These are phyloP conservation scores for Oscheius sp. DNA, from an alignment of 2,888 invertebrate species.

Conservation along the genomic window DNA sequence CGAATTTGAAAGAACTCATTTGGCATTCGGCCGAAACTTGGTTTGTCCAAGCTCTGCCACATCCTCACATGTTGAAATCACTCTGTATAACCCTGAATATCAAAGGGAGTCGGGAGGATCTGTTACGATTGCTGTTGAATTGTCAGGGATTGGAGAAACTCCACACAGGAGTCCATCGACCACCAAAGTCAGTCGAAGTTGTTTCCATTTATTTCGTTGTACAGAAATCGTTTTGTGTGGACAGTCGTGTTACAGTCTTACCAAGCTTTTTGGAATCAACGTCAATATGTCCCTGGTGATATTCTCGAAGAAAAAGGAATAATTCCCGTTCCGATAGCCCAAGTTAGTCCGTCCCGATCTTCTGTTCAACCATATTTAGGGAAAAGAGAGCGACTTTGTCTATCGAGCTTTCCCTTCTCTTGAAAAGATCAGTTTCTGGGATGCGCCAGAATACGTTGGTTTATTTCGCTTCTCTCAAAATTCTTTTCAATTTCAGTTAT, in stretches of 20 bases:
- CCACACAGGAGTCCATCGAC: conserved; percentile 41
- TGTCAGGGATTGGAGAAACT: conserved; percentile 41
- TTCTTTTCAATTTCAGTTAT: conserved; percentile 29
- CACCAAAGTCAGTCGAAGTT: conserved; percentile 31
- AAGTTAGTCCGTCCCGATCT: too few species aligned
- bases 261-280: conserved; percentile 47
- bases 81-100: conserved; percentile 37
- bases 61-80: conserved; percentile 33
- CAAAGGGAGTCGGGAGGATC: conserved; percentile 17
- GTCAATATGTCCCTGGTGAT: conserved; percentile 16
- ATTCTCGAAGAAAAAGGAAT: conserved; percentile 18
- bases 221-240: conserved; percentile 47
- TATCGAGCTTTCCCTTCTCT: conserved; percentile 33
- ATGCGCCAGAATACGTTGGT: conserved; percentile 43
- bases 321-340: not conserved
- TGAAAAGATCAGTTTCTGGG: conserved; percentile 48
- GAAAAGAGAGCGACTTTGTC: conserved; percentile 6
- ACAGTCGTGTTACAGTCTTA: conserved; percentile 43
- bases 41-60: conserved; percentile 37
- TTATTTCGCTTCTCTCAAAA: not conserved
- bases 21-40: conserved; percentile 45
- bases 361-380: not conserved
- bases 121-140: conserved; percentile 28
- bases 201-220: not conserved
- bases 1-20: conserved; percentile 39